Evolutionary conservation across 2,888 invertebrate species (phyloP).

Genomic region (Tolmerus cingulatus): DNA sequence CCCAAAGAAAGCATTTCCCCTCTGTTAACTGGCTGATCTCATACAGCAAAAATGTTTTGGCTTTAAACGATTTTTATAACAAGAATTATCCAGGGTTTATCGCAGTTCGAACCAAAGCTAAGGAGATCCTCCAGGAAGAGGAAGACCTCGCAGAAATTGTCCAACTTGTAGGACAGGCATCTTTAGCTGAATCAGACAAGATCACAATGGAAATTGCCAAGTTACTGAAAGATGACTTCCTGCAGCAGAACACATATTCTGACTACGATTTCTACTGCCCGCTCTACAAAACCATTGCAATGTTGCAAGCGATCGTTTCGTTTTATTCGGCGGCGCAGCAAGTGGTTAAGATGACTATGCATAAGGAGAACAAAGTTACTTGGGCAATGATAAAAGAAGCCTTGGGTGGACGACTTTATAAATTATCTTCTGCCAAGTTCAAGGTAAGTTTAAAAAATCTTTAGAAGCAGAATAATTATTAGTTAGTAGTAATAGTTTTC

Average conservation of each 20-base stretch:
- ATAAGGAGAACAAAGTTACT: constrained; percentile 97
- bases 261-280: constrained; percentile 97
- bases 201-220: constrained; percentile 98
- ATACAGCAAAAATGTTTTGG: constrained; percentile 97
- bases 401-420: constrained; percentile 94
- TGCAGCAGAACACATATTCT: constrained; percentile 98
- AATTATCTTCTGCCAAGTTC: constrained; percentile 98
- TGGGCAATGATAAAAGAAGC: constrained; percentile 96
- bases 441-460: constrained; percentile 70
- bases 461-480: neutral
- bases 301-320: constrained; percentile 96
- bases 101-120: constrained; percentile 89
- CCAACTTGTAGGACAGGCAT: constrained; percentile 98
- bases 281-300: constrained; percentile 99
- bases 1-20: constrained; percentile 99
- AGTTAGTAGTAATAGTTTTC: too few species aligned
- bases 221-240: constrained; percentile 96
- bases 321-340: constrained; percentile 98
- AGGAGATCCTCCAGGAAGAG: constrained; percentile 96
- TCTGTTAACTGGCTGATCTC: constrained; percentile 99
- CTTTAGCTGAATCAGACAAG: constrained; percentile 97
- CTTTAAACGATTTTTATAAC: constrained; percentile 98
- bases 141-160: constrained; percentile 99
- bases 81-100: constrained; percentile 97
- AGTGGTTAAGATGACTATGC: constrained; percentile 95